Evolutionary conservation across 2,113 vertebrate genomes (phyloP).

Genomic region (Phaetusa simplex): DNA sequence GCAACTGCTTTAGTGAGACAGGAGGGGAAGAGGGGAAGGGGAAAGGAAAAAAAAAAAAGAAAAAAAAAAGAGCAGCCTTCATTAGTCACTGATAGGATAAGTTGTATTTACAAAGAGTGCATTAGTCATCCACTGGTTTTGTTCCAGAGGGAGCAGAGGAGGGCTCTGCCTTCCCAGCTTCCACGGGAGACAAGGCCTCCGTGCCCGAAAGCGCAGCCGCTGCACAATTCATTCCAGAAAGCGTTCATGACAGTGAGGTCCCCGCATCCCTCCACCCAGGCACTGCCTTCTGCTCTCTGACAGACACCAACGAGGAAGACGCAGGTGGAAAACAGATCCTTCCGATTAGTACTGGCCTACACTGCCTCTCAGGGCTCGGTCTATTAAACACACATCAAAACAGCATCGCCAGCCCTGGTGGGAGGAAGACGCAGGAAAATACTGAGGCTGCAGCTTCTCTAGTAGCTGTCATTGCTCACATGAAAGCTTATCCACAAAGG

Average conservation of each 20-base stretch:
- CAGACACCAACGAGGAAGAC: accelerated
- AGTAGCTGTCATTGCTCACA: constrained; percentile 27
- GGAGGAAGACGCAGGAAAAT: background rate
- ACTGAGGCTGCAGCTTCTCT: constrained; percentile 33
- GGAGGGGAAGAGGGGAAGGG: background rate
- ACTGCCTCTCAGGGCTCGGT: background rate
- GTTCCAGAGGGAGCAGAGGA: constrained; percentile 10
- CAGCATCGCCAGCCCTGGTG: background rate
- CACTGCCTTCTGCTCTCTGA: background rate
- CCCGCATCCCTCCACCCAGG: background rate
- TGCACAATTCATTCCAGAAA: background rate
- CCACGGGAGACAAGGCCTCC: background rate
- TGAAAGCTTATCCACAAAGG: constrained; percentile 10
- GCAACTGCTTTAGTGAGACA: background rate
- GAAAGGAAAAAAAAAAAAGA: background rate
- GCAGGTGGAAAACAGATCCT: background rate
- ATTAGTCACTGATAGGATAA: constrained; percentile 45
- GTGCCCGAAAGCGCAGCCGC: accelerated
- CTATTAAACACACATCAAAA: background rate
- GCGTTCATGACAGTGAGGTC: accelerated
- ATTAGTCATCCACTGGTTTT: constrained; percentile 36
- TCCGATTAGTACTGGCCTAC: background rate
- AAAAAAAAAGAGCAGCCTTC: background rate
- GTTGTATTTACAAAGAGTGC: constrained; percentile 32
- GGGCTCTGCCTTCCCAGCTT: background rate